phyloP scores from a whole-genome alignment of 2,797 vertebrate genomes.

The Rhodeus uyekii region DNA sequence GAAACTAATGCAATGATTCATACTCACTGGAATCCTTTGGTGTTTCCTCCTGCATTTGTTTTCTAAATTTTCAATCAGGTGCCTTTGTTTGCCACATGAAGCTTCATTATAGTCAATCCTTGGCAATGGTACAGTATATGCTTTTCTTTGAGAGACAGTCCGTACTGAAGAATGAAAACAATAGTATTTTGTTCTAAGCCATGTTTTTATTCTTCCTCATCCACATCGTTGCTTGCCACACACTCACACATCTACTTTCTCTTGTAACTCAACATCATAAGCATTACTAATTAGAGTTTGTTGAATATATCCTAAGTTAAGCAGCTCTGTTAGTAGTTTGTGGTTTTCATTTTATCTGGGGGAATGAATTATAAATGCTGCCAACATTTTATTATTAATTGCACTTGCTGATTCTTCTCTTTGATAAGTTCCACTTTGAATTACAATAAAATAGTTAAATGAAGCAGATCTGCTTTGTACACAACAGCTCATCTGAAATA shows the following conservation, averaged over 20 bases:
- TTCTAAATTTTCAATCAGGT: constrained; percentile 13
- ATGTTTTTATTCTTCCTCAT: background rate
- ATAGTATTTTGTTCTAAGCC: background rate
- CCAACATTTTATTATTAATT: constrained; percentile 20
- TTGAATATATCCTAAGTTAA: constrained; percentile 2
- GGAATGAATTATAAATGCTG: constrained; percentile 11
- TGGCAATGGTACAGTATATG: background rate
- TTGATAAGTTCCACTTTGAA: constrained; percentile 26
- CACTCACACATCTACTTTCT: background rate
- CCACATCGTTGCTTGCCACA: background rate
- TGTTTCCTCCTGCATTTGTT: background rate
- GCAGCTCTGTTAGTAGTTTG: constrained; percentile 4
- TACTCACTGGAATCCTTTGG: background rate
- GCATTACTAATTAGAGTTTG: background rate
- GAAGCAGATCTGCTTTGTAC: constrained; percentile 18
- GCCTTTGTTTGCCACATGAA: background rate
- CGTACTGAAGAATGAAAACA: background rate
- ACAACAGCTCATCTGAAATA: constrained; percentile 26
- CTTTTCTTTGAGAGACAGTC: background rate
- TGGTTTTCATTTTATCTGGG: constrained; percentile 10
- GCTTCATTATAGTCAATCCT: background rate
- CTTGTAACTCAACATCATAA: constrained; percentile 10
- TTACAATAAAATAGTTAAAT: constrained; percentile 5
- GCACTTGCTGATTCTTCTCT: constrained; percentile 20
- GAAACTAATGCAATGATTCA: constrained; percentile 13